Conservation (phyloP, 2,888 invertebrate species). For the Cheilosia grossa region DNA sequence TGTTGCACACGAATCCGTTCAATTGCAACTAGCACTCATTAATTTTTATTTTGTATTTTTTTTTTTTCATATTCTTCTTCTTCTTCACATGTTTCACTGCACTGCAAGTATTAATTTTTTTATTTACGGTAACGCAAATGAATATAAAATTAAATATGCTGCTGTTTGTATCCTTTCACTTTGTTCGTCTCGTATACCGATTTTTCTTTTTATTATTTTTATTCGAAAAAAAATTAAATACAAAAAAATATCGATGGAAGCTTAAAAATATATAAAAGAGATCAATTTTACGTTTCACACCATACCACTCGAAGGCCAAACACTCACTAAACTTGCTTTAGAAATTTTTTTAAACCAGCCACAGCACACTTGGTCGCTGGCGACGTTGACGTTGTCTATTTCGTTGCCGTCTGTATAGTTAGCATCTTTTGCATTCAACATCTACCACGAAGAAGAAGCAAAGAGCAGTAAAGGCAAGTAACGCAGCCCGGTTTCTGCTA, state of each 20-base stretch:
- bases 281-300: slow-evolving; percentile 76
- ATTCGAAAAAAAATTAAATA: neutral
- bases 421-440: slow-evolving; percentile 64
- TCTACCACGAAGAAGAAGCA: slow-evolving; percentile 49
- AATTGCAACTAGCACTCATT: slow-evolving; percentile 66
- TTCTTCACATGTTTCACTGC: slow-evolving; percentile 51
- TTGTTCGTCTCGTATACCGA: slow-evolving; percentile 28
- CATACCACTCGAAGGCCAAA: slow-evolving; percentile 83
- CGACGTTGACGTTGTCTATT: slow-evolving; percentile 43
- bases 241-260: slow-evolving; percentile 19
- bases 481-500: slow-evolving; percentile 65
- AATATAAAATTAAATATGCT: slow-evolving; percentile 9
- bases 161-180: slow-evolving; percentile 58
- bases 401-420: slow-evolving; percentile 57
- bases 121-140: slow-evolving; percentile 21
- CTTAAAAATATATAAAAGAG: slow-evolving; percentile 21
- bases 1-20: slow-evolving; percentile 67
- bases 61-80: neutral
- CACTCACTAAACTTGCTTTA: slow-evolving; percentile 83
- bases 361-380: slow-evolving; percentile 48
- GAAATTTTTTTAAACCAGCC: slow-evolving; percentile 77
- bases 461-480: slow-evolving; percentile 54
- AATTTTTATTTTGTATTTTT: slow-evolving; percentile 21
- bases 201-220: slow-evolving; percentile 15
- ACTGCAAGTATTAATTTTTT: slow-evolving; percentile 21